phyloP scores from a whole-genome alignment of 2,797 vertebrate genomes.

The Schizothorax lantsangensis region DNA sequence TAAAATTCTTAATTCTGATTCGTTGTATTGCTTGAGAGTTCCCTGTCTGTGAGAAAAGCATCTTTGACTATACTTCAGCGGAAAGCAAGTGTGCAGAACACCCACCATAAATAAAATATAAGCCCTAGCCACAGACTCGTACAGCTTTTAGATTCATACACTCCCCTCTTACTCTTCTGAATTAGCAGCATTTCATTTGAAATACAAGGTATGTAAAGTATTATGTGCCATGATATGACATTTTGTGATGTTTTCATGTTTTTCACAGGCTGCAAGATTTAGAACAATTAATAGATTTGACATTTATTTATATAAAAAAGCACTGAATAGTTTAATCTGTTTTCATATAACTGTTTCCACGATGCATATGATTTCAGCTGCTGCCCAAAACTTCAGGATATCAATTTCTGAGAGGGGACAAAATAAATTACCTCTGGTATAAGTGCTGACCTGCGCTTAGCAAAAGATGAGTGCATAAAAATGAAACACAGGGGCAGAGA shows the following conservation, averaged over 20 bases:
- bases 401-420: constrained; percentile 1
- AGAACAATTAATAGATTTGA: constrained; percentile 18
- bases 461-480: constrained; percentile 7
- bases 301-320: constrained; percentile 1
- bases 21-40: constrained; percentile 21
- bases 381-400: constrained; percentile 18
- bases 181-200: neutral
- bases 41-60: constrained; percentile 39
- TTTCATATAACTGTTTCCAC: constrained; percentile 3
- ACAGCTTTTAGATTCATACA: neutral
- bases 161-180: neutral
- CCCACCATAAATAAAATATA: constrained; percentile 59
- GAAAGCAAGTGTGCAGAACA: constrained; percentile 28
- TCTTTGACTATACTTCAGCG: constrained; percentile 28
- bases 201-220: neutral
- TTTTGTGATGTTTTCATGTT: constrained; percentile 1
- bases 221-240: neutral
- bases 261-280: neutral
- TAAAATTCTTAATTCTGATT: constrained; percentile 30
- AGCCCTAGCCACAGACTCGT: neutral
- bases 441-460: neutral
- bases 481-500: constrained; percentile 26
- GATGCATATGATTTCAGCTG: constrained; percentile 27
- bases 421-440: constrained; percentile 27
- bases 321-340: neutral